phyloP scores from a whole-genome alignment of 2,797 vertebrate genomes.

The Tapirus indicus region DNA sequence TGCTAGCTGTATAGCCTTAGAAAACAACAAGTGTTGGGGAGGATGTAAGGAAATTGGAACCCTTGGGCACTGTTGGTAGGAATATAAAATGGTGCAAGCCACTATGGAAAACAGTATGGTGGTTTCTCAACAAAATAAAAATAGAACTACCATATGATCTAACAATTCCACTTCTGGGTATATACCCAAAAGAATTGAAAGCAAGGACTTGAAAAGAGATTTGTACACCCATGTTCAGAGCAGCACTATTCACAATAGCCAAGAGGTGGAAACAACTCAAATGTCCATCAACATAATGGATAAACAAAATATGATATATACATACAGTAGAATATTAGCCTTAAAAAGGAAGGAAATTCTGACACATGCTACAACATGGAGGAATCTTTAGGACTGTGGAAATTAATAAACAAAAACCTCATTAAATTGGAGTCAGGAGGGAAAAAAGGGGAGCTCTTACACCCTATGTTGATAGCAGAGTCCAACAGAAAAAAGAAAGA shows the following conservation, averaged over 20 bases:
- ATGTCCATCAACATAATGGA: neutral
- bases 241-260: neutral
- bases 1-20: neutral
- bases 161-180: neutral
- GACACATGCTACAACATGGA: neutral
- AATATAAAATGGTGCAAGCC: neutral
- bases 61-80: neutral
- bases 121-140: neutral
- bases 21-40: neutral
- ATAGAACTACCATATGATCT: neutral
- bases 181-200: neutral
- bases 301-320: neutral
- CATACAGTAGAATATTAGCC: neutral
- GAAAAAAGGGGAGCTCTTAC: too few relatives aligned
- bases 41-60: neutral
- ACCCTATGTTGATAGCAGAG: too few relatives aligned
- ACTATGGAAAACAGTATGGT: neutral
- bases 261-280: neutral
- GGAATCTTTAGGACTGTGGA: neutral
- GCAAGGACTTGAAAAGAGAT: neutral
- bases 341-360: neutral
- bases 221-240: neutral
- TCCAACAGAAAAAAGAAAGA: too few relatives aligned
- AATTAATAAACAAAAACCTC: too few relatives aligned
- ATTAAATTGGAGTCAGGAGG: too few relatives aligned